Conservation (phyloP, 2,797 vertebrate species). For the Acropternis orthonyx region DNA sequence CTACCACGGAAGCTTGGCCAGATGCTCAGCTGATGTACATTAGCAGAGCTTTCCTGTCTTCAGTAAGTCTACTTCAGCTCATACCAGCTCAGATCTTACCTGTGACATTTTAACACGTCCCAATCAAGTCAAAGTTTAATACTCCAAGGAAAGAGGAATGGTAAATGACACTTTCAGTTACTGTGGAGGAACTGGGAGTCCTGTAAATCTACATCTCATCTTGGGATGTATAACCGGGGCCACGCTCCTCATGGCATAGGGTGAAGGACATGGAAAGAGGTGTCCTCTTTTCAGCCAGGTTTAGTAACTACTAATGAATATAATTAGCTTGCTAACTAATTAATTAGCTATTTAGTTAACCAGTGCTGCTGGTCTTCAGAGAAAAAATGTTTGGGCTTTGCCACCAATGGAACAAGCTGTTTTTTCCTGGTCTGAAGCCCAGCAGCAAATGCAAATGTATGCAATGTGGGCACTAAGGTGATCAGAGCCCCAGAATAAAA, state of each 20-base stretch:
- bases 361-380: neutral
- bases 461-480: neutral
- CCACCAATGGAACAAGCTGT: accelerated
- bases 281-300: neutral
- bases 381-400: neutral
- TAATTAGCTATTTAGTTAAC: neutral
- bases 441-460: neutral
- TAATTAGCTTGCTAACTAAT: neutral
- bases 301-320: neutral
- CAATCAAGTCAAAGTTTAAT: neutral
- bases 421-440: neutral
- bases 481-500: neutral
- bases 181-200: neutral
- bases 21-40: neutral
- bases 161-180: neutral
- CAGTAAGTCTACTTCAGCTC: neutral
- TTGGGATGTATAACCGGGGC: accelerated
- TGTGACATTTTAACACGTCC: neutral
- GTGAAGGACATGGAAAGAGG: neutral
- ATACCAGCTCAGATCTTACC: neutral
- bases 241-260: neutral
- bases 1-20: neutral
- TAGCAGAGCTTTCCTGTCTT: neutral
- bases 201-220: neutral
- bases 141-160: neutral